Percentiles rank a stretch among this genome's conserved stretches.
These are phyloP conservation scores for Oedothorax gibbosus DNA, from an alignment of 1,140 invertebrate genomes.

Conservation along the genomic window DNA sequence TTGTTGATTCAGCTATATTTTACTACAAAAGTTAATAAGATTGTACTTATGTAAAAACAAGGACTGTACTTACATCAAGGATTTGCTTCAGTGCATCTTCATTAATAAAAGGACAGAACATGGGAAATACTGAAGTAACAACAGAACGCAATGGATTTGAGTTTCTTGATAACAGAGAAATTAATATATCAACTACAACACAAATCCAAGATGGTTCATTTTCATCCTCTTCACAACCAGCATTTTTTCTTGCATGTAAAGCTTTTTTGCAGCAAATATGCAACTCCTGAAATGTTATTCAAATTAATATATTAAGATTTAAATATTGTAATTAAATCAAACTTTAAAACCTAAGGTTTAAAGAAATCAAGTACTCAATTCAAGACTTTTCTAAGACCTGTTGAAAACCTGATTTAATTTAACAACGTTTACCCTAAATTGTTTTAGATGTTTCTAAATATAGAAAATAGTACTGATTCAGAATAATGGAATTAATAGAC, in stretches of 20 bases:
- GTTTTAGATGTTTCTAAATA: too few species aligned
- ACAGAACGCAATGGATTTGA: conserved; percentile 77
- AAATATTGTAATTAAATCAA: neutral
- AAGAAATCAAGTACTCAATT: too few species aligned
- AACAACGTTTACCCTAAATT: too few species aligned
- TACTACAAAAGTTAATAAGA: too few species aligned
- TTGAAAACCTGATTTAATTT: too few species aligned
- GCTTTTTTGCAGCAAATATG: conserved; percentile 77
- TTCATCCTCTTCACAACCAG: conserved; percentile 62
- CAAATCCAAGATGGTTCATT: conserved; percentile 81
- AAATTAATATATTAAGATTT: neutral
- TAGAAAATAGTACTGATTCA: too few species aligned
- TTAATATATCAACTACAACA: conserved; percentile 81
- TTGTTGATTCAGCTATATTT: too few species aligned
- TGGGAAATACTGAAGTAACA: conserved; percentile 78
- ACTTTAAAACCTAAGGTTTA: neutral
- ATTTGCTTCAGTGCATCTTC: conserved; percentile 78
- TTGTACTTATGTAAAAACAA: neutral
- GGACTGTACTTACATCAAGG: conserved; percentile 72
- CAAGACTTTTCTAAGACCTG: too few species aligned
- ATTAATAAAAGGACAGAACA: conserved; percentile 78
- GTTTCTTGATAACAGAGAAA: conserved; percentile 79
- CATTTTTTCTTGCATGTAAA: conserved; percentile 65
- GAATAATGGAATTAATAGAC: too few species aligned
- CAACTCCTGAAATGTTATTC: conserved; percentile 69